Conservation (phyloP, 2,797 vertebrate species). For the Kryptolebias ocellatus region DNA sequence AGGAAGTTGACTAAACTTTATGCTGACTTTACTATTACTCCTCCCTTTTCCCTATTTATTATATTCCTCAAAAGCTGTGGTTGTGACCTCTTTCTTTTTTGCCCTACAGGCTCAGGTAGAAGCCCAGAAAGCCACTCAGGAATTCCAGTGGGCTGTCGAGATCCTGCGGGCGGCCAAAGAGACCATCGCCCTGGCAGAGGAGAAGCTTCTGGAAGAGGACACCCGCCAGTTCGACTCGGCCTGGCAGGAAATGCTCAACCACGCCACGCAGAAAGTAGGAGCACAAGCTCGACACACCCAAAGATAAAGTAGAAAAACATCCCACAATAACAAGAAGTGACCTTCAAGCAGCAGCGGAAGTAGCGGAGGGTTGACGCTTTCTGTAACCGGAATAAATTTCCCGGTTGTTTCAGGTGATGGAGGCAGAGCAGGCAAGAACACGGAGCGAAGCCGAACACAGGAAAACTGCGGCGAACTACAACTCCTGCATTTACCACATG, state of each 20-base stretch:
- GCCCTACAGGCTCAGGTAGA: conserved; percentile 89
- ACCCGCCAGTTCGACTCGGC: conserved; percentile 97
- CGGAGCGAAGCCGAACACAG: conserved; percentile 91
- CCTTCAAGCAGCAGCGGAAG: background rate
- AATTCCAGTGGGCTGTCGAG: conserved; percentile 96
- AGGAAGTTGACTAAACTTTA: too few relatives aligned
- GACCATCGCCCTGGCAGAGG: conserved; percentile 94
- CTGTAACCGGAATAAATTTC: background rate
- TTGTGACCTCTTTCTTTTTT: background rate
- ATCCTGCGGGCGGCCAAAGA: conserved; percentile 96
- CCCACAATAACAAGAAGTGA: background rate
- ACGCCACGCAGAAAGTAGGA: conserved; percentile 93
- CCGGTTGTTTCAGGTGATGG: conserved; percentile 89
- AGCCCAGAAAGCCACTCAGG: conserved; percentile 94
- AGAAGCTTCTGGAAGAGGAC: conserved; percentile 95
- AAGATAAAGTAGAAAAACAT: background rate
- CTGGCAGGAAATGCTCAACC: conserved; percentile 99
- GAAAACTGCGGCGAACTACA: conserved; percentile 92
- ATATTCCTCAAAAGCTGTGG: background rate
- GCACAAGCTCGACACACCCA: background rate
- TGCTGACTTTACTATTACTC: too few relatives aligned
- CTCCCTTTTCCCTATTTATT: too few relatives aligned
- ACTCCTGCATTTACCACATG: conserved; percentile 91
- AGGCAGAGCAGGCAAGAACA: conserved; percentile 92
- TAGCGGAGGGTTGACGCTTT: too few relatives aligned